A percentile compares a stretch with the other conserved stretches of the same genome.
Conservation (phyloP, 2,888 invertebrate species). For the Laspeyria flexula region DNA sequence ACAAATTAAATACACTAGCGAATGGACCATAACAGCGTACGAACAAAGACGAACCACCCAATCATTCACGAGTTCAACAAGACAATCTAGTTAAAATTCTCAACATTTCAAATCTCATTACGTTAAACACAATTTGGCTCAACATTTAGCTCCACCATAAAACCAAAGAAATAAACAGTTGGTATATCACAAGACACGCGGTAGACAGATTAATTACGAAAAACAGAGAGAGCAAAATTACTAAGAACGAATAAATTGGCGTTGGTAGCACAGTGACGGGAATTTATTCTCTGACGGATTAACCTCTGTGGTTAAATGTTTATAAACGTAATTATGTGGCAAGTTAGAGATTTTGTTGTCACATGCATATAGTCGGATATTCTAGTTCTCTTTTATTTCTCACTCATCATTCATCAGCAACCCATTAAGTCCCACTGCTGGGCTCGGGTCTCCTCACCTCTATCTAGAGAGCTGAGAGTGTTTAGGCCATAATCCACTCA, state of each 20-base stretch:
- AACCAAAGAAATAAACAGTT: slow-evolving; percentile 8
- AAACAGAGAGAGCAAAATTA: slow-evolving; percentile 38
- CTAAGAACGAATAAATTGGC: slow-evolving; percentile 35
- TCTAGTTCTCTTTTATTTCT: too few relatives aligned
- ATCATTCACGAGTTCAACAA: not conserved
- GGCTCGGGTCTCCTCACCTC: too few relatives aligned
- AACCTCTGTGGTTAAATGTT: slow-evolving; percentile 27
- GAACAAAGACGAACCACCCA: not conserved
- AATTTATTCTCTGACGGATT: slow-evolving; percentile 27
- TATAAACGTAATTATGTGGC: slow-evolving; percentile 17
- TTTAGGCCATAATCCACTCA: too few relatives aligned
- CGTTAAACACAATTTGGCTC: slow-evolving; percentile 1
- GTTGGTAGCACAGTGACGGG: slow-evolving; percentile 11
- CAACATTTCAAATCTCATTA: slow-evolving; percentile 1
- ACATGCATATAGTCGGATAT: too few relatives aligned
- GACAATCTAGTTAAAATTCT: not conserved
- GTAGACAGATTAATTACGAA: slow-evolving; percentile 43
- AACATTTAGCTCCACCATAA: slow-evolving; percentile 4
- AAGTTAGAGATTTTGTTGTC: not conserved
- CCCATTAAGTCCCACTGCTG: too few relatives aligned
- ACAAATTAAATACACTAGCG: too few relatives aligned
- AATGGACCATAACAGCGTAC: not conserved
- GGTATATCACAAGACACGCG: slow-evolving; percentile 6
- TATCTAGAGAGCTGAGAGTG: too few relatives aligned
- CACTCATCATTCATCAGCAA: too few relatives aligned